Conservation (phyloP, 2,888 invertebrate species). For the Alloscopus bannaensis region DNA sequence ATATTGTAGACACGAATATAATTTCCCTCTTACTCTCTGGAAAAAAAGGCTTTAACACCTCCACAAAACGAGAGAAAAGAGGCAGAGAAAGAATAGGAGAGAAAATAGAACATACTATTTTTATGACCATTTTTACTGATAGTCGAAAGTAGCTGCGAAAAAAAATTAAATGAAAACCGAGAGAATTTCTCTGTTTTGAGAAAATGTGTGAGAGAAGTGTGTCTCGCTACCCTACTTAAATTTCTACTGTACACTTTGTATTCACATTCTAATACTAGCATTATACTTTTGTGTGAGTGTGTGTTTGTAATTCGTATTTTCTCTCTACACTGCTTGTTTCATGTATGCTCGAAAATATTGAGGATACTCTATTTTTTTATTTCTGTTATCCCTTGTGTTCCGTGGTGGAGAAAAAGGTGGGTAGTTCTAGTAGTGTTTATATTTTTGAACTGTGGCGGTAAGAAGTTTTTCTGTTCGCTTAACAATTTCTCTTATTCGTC, state of each 20-base stretch:
- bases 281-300: background rate
- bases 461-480: constrained; percentile 20
- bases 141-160: background rate
- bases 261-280: background rate
- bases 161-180: background rate
- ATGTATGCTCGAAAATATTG: background rate
- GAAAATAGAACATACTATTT: background rate
- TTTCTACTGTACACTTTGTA: no score
- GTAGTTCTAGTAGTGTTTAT: constrained; percentile 26
- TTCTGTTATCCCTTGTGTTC: constrained; percentile 6
- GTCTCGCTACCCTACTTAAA: no score
- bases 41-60: background rate
- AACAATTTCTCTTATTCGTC: constrained; percentile 11
- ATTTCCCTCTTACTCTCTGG: background rate
- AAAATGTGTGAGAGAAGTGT: no score
- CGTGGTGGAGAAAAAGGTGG: constrained; percentile 11
- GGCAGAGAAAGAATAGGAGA: background rate
- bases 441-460: constrained; percentile 60
- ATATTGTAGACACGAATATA: background rate
- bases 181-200: no score
- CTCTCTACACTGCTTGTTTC: constrained; percentile 27
- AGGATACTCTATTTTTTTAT: constrained; percentile 32
- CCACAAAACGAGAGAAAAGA: background rate
- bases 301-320: no score
- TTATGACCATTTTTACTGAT: background rate